Base-by-base conservation (phyloP, 2,888 invertebrate species). In the Microplitis manilae region DNA sequence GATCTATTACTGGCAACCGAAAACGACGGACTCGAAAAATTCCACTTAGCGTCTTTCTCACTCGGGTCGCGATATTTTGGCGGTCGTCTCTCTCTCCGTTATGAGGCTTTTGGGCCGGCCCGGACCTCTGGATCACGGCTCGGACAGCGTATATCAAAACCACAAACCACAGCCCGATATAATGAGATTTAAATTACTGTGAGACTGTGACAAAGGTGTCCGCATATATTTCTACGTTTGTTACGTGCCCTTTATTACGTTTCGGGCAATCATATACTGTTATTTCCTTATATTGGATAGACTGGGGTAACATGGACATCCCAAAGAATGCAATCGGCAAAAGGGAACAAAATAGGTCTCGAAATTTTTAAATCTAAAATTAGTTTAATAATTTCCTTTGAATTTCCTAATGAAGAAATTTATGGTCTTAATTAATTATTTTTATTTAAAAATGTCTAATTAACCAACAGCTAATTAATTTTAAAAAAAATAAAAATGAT, bases 121-220 rank as follows among this genome's bases (percentile, higher is more conserved):
- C 50, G 50, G 50, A 50, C 9, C 50, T 50, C 50, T 13, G 13
- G 8, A 8, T 50, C 50, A 13, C 50, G 13, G 8, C 50, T 50
- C 50, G 50, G 50, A 50, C 50, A 65, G 41, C 40, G 73, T 76
- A 80, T 79, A 84, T 83, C 83, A 82, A 87, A 77, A 88, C 89
- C 89, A 83, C 89, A 89, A 87, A 88, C 89, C 86, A 83, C 88
- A 86, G 84, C 76, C 86, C 87, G 84, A 88, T 89, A 87, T 89
- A 89, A 90, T 89, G 89, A 89, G 89, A 90, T 89, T 90, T 89
- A 88, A 89, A 89, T 90, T 89, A 88, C 89, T 86, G 84, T 87
- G 86, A 85, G 85, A 84, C 85, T 88, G 88, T 89, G 87, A 89
- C 89, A 89, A 65, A 84, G 85, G 87, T 86, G 83, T 86, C 87